Base-by-base conservation (phyloP, 2,888 invertebrate species). In the Nephrocerus scutellatus region DNA sequence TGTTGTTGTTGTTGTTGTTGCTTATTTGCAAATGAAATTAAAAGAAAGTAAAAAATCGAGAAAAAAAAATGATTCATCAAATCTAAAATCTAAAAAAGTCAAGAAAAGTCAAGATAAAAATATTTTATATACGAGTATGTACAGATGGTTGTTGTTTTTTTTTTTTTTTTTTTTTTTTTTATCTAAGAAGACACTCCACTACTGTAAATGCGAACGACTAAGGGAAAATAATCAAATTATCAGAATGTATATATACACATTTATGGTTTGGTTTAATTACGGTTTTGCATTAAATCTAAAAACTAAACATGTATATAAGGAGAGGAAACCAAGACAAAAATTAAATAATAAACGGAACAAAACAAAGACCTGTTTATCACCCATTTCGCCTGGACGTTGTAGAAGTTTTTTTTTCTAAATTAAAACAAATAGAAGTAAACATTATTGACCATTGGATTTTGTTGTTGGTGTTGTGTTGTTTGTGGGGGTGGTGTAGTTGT, bases 381-480 rank as follows among this genome's bases (percentile, higher is more conserved):
- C 79, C 74, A 85, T 75, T 78, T 80, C 83, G 71, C 85, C 86
- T 67, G 84, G 84, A 70, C 85, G 82, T 72, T 75, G 76, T n/a
- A n/a, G n/a, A n/a, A n/a, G n/a, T 71, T 76, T 70, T 69, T 74
- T 76, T 70, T 66, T 73, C 77, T 77, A 76, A 23, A 13, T 30
- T 20, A 18, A 31, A 28, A 7, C 22, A 18, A 21, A 22, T 15
- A 20, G 13, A 32, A 32, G 19, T 20, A 31, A 28, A 30, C 30
- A n/a, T n/a, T n/a, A n/a, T n/a, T n/a, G n/a, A n/a, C n/a, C n/a
- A n/a, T n/a, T n/a, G n/a, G n/a, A n/a, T n/a, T n/a, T n/a, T n/a
- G n/a, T n/a, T n/a, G n/a, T n/a, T n/a, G n/a, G n/a, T n/a, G n/a
- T n/a, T n/a, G n/a, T n/a, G n/a, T n/a, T n/a, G n/a, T n/a, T n/a